Evolutionary conservation across 2,113 vertebrate species (phyloP).

Genomic region (Myiopsitta monachus): DNA sequence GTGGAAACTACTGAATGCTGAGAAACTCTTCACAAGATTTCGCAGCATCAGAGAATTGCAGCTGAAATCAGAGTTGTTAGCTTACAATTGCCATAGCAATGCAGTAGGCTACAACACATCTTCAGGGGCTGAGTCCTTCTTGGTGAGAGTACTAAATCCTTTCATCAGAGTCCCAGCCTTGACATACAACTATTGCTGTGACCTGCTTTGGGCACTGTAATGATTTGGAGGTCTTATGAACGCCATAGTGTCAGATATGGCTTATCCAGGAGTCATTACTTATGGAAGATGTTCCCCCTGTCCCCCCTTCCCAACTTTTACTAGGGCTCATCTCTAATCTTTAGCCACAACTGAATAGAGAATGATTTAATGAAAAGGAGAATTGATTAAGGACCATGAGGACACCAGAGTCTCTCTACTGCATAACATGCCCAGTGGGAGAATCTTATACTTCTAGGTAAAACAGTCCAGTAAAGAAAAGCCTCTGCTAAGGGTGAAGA

Average conservation of each 20-base stretch:
- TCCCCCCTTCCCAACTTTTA: neutral
- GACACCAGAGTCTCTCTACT: neutral
- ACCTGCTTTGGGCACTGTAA: neutral
- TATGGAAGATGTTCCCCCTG: neutral
- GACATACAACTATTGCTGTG: neutral
- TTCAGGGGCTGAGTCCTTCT: neutral
- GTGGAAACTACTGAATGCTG: neutral
- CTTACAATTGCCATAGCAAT: neutral
- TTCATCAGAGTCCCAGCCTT: neutral
- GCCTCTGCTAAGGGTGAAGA: neutral
- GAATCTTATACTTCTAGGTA: neutral
- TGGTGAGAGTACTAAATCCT: neutral
- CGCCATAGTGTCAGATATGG: neutral
- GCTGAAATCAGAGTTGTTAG: neutral
- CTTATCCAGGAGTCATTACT: neutral
- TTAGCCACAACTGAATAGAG: neutral
- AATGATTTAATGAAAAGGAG: neutral
- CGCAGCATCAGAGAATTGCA: neutral
- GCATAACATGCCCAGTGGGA: neutral
- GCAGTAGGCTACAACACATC: neutral
- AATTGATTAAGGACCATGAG: neutral
- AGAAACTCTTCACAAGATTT: conserved; percentile 13
- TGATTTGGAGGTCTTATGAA: neutral
- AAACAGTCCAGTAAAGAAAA: neutral
- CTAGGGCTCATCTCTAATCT: neutral